These are phyloP conservation scores for Oscheius sp. DNA, from an alignment of 2,888 invertebrate genomes.

Conservation along the genomic window DNA sequence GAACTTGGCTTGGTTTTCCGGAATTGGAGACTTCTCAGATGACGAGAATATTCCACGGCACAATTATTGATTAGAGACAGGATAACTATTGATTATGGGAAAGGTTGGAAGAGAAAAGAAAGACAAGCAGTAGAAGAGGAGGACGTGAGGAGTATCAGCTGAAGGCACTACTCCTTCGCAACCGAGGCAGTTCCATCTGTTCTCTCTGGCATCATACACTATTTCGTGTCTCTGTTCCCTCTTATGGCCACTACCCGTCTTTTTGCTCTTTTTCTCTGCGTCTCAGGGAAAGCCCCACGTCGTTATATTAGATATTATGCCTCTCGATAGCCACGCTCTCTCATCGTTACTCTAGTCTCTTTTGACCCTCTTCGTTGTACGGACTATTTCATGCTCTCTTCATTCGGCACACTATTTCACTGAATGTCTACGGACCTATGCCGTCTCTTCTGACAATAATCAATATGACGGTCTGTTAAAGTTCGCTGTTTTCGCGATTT, in stretches of 20 bases:
- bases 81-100: neutral
- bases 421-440: slow-evolving; percentile 20
- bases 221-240: slow-evolving; percentile 21
- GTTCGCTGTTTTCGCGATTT: slow-evolving; percentile 16
- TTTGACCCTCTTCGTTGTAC: neutral
- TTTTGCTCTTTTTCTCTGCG: slow-evolving; percentile 30
- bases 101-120: neutral
- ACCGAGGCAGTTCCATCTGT: slow-evolving; percentile 27
- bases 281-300: slow-evolving; percentile 32
- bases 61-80: neutral
- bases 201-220: slow-evolving; percentile 31
- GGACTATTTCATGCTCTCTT: slow-evolving; percentile 30
- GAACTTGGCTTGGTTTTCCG: no score
- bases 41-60: no score
- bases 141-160: slow-evolving; percentile 37
- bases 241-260: slow-evolving; percentile 25
- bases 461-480: slow-evolving; percentile 31
- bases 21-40: no score
- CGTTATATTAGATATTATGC: neutral
- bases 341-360: neutral
- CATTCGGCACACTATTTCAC: slow-evolving; percentile 30
- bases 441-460: slow-evolving; percentile 21
- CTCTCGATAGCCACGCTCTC: slow-evolving; percentile 27
- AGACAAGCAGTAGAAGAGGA: slow-evolving; percentile 2
- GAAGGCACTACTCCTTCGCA: slow-evolving; percentile 42